Evolutionary conservation across 2,888 invertebrate species (phyloP), one percentile per base, ranked within the genome.

Genomic region (Argyresthia goedartella): DNA sequence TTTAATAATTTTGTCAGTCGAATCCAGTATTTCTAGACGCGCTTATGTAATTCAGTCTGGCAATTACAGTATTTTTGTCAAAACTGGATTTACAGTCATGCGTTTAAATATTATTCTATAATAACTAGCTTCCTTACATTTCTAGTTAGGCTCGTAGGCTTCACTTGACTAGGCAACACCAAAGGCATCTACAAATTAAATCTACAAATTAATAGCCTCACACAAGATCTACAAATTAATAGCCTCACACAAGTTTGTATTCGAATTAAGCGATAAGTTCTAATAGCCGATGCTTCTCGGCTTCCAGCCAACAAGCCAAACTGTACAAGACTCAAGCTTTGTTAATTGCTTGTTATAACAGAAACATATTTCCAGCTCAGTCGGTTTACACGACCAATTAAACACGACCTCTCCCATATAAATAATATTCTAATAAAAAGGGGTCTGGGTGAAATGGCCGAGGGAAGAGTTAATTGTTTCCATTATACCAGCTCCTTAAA

Each of bases 271-370:
- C 25, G 10, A 46, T 46, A 46, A 33, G 25, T 46, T 33, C 4
- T 25, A 25, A 25, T n/a, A 10, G 33, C 46, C 9, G 33, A 8
- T 34, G 49, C 39, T 36, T 49, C 60, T 59, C 62, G 59, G 64
- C 67, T 68, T 61, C 61, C 59, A 67, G 62, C 64, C 66, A 71
- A 73, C 71, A 65, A 67, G 71, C 65, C 66, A 68, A 73, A 65
- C 69, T 69, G 73, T 70, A 67, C 75, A 63, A 71, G 62, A 73
- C 80, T 78, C 71, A 76, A 74, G 70, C 73, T 73, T 77, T 69
- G 73, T 81, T 85, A 85, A 85, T 85, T 85, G 78, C 66, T 73
- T 66, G 72, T 81, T 76, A 82, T 84, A 81, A 81, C 68, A 69
- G 74, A 77, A 75, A 80, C 77, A 79, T 77, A 81, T 78, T 81